These are phyloP conservation scores for Toxotes chatareus DNA, from an alignment of 2,113 vertebrate genomes.

Conservation along the genomic window DNA sequence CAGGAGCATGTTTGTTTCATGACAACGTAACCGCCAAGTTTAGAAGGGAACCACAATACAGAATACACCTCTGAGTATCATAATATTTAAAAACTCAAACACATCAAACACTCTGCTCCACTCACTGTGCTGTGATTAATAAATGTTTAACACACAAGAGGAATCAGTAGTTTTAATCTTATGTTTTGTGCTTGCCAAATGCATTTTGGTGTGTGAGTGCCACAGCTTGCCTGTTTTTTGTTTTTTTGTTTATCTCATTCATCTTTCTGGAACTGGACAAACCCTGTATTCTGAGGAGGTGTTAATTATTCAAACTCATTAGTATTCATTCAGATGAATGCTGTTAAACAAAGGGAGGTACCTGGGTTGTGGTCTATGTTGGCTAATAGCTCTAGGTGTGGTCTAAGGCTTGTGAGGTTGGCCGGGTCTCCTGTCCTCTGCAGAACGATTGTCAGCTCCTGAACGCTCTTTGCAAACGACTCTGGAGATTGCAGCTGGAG, in stretches of 20 bases:
- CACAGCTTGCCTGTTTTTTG: not conserved
- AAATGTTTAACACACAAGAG: not conserved
- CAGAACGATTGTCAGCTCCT: slow-evolving; percentile 96
- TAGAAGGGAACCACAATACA: not conserved
- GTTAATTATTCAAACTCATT: not conserved
- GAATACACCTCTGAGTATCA: not conserved
- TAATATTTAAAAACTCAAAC: not conserved
- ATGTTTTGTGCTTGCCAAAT: slow-evolving; percentile 3
- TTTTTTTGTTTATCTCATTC: slow-evolving; percentile 7
- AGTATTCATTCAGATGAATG: not conserved
- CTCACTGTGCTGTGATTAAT: slow-evolving; percentile 13
- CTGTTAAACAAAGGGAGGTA: slow-evolving; percentile 51
- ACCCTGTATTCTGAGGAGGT: not conserved
- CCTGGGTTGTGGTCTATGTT: slow-evolving; percentile 98
- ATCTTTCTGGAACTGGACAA: not conserved
- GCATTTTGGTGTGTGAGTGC: not conserved
- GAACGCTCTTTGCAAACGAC: slow-evolving; percentile 97
- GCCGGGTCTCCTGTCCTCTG: slow-evolving; percentile 96
- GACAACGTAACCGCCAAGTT: slow-evolving; percentile 1
- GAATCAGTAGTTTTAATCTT: slow-evolving; percentile 15
- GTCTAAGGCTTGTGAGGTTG: slow-evolving; percentile 93
- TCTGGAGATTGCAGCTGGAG: slow-evolving; percentile 95
- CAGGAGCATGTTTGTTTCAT: not conserved
- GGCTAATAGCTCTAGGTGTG: slow-evolving; percentile 93
- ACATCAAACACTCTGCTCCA: not conserved